Evolutionary conservation across 1,140 invertebrate genomes (phyloP), one percentile per base, ranked within the genome.

Genomic region (Acromyrmex heyeri): DNA sequence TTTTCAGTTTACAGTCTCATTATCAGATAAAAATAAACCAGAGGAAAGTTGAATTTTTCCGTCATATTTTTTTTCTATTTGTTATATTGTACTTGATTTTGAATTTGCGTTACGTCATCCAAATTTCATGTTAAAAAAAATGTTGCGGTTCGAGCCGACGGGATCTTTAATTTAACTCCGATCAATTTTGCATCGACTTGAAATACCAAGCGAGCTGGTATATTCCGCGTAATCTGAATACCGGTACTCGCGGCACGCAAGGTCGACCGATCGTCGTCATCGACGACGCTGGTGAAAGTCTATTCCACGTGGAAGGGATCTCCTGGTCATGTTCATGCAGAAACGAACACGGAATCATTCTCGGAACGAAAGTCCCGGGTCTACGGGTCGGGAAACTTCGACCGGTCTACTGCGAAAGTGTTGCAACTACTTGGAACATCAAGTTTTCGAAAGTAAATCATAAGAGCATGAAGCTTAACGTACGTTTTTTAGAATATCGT

Each of bases 201-300:
- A 34, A 73, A 44, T n/a, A 77, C 0, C 10, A 55, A 10, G 24
- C 21, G 14, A 44, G 21, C 12, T 65, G 64, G 64, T 76, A 70
- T 79, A 57, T 88, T 79, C 59, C 67, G 38, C 70, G 57, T 88
- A 89, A 87, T 85, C 86, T 83, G 79, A 91, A 87, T 91, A 91
- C 76, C 76, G 72, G 79, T 85, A 88, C 88, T 69, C 48, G 30
- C 30, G 83, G 91, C 91, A 90, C 83, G 91, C 91, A 91, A 91
- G 91, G 91, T 91, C 91, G 86, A 34, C 65, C 70, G 88, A 90
- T 88, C 78, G 88, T 88, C 78, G 88, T 59, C 83, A 90, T 86
- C 88, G 83, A 83, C 21, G 82, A 57, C 78, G 88, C 59, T 57
- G 86, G 91, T 91, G 91, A 91, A 91, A 91, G 91, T 91, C 82